Percentiles rank a stretch among this genome's conserved stretches.
These are phyloP conservation scores for Leucophenga montana DNA, from an alignment of 2,888 invertebrate genomes.

Conservation along the genomic window DNA sequence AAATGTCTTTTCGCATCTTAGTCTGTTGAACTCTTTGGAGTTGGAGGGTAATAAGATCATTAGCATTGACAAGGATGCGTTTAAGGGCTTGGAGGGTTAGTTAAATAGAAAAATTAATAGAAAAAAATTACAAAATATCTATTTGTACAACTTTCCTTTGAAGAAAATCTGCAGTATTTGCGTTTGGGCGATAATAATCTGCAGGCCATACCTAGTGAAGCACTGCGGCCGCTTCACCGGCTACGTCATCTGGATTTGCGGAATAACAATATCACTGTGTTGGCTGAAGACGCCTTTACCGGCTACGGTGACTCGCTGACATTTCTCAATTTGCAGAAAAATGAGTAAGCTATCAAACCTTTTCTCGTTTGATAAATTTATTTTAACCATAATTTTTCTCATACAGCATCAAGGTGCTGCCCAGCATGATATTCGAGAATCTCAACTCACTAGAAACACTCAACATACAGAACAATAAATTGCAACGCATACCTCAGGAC, in stretches of 20 bases:
- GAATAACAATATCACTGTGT: slow-evolving; percentile 88
- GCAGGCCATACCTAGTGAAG: slow-evolving; percentile 88
- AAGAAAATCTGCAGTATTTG: slow-evolving; percentile 92
- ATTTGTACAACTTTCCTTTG: slow-evolving; percentile 32
- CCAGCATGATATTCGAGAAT: slow-evolving; percentile 89
- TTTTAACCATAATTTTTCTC: not conserved
- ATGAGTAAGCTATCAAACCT: slow-evolving; percentile 80
- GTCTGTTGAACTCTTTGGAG: slow-evolving; percentile 88
- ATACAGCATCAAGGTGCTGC: slow-evolving; percentile 85
- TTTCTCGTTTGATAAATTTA: no score
- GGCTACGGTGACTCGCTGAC: slow-evolving; percentile 93
- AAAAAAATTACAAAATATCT: not conserved
- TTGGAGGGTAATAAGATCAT: slow-evolving; percentile 89
- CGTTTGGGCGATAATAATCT: slow-evolving; percentile 91
- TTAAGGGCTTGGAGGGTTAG: slow-evolving; percentile 89
- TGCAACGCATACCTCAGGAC: slow-evolving; percentile 87
- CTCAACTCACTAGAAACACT: slow-evolving; percentile 91
- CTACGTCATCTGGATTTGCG: slow-evolving; percentile 90
- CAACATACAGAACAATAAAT: slow-evolving; percentile 90
- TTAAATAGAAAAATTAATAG: slow-evolving; percentile 6
- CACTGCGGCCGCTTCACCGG: slow-evolving; percentile 86
- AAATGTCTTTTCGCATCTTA: slow-evolving; percentile 87
- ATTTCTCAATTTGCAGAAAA: slow-evolving; percentile 93
- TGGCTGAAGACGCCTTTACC: slow-evolving; percentile 89
- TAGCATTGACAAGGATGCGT: slow-evolving; percentile 87